A percentile compares a stretch with the other conserved stretches of the same genome.
Conservation (phyloP, 2,888 invertebrate genomes). For the Lithosia quadra region DNA sequence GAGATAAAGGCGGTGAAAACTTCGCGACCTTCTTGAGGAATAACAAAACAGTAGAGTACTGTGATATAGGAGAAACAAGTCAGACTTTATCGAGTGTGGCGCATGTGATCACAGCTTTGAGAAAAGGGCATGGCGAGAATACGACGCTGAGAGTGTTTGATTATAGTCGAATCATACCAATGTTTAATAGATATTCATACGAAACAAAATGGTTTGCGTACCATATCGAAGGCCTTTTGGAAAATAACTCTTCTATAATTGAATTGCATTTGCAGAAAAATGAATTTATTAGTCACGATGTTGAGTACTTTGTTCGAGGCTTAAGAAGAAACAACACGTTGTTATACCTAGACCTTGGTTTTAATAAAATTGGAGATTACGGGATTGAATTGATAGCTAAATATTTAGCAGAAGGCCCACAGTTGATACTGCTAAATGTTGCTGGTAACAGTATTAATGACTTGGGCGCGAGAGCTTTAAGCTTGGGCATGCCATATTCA, state of each 20-base stretch:
- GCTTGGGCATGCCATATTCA: constrained; percentile 86
- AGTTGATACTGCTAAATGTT: constrained; percentile 83
- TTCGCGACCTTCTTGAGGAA: constrained; percentile 81
- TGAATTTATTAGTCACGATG: constrained; percentile 87
- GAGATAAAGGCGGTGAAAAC: constrained; percentile 81
- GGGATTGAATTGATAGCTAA: constrained; percentile 84
- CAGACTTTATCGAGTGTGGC: constrained; percentile 86
- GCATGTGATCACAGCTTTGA: constrained; percentile 81
- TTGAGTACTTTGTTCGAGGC: constrained; percentile 85
- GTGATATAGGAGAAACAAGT: constrained; percentile 87
- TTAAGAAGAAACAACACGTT: constrained; percentile 82
- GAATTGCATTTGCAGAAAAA: constrained; percentile 88
- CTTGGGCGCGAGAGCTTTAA: constrained; percentile 86
- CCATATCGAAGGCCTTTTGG: constrained; percentile 77
- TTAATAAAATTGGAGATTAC: constrained; percentile 87
- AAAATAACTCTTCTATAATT: constrained; percentile 74
- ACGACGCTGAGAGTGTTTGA: constrained; percentile 72
- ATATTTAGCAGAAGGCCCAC: constrained; percentile 83
- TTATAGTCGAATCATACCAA: constrained; percentile 72
- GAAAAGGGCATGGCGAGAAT: constrained; percentile 72
- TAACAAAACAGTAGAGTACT: constrained; percentile 77
- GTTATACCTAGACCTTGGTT: constrained; percentile 87
- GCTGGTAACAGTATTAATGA: constrained; percentile 86
- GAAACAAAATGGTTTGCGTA: constrained; percentile 84
- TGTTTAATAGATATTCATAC: constrained; percentile 73